Base-by-base conservation (phyloP, 2,797 vertebrate species). In the Enteromius anoplus region DNA sequence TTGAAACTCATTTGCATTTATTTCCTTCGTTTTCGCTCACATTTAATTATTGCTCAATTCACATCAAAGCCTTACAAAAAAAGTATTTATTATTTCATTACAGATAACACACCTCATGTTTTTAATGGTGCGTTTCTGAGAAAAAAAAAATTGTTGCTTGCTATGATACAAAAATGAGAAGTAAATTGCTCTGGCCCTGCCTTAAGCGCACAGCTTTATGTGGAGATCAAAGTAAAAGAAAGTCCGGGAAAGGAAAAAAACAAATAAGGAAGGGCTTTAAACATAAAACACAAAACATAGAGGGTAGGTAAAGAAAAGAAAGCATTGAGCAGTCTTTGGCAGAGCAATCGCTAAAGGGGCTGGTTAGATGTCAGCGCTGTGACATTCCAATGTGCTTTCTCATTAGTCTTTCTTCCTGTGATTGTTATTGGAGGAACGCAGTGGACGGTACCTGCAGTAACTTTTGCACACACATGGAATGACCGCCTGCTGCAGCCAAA, bases 391-490 rank as follows among this genome's bases (percentile, higher is more conserved):
- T 34, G 69, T 58, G 49, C 42, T 62, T 42, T 40, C 65, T 79
- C 23, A 26, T 68, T 14, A 37, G 66, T 58, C 69, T 58, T 29
- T 71, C 79, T 85, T 88, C 85, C 81, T 88, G 80, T 47, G 70
- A 85, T 85, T 86, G 78, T 85, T 86, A 72, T 1, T 32, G 55
- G 81, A 29, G 3, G 21, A 53, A 82, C 51, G n/a, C 34, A 66
- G 64, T 19, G 58, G 26, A 82, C n/a, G 42, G 40, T 94, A 96
- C 96, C 96, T 97, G 96, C 17, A 96, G 34, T 17, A 97, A 93
- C 69, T 95, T 96, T 84, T 96, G 96, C 78, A 97, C 87, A 84
- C 96, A 96, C 6, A 96, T 78, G 0, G 94, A 93, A 0, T 96
- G 96, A 32, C 95, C 95, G 0, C 95, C 95, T 37, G 95, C 95